Evolutionary conservation across 2,113 vertebrate species (phyloP).

Genomic region (Elaphurus davidianus): DNA sequence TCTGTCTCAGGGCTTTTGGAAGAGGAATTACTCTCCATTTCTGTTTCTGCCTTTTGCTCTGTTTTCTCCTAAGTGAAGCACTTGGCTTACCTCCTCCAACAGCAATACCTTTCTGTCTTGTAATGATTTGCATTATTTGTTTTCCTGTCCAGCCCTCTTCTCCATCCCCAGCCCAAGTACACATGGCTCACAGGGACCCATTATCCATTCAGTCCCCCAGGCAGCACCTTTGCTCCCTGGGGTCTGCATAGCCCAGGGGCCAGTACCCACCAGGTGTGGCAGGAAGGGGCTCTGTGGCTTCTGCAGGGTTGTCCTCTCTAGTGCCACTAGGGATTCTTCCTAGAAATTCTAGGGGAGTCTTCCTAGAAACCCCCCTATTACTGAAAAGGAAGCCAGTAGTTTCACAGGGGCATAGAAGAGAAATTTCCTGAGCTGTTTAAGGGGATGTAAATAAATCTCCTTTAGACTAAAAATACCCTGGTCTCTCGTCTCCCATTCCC

Average conservation of each 20-base stretch:
- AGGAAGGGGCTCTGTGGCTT: background rate
- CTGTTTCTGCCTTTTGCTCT: background rate
- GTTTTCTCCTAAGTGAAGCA: background rate
- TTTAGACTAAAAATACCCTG: background rate
- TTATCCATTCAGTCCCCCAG: background rate
- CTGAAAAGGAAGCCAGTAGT: background rate
- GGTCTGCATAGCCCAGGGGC: background rate
- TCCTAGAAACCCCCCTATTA: background rate
- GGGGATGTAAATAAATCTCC: background rate
- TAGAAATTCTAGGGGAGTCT: background rate
- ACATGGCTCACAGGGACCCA: background rate
- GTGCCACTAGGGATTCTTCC: background rate
- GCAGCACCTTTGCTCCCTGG: background rate
- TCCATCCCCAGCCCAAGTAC: background rate
- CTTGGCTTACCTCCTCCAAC: background rate
- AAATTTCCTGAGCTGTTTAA: background rate
- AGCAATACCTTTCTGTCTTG: background rate
- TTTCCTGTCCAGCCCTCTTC: background rate
- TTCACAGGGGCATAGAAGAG: background rate
- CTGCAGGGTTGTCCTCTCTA: background rate
- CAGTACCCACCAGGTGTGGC: background rate
- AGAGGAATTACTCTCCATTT: constrained; percentile 17
- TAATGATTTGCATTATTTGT: background rate
- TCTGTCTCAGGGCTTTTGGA: background rate
- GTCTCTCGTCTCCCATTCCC: background rate